phyloP scores from a whole-genome alignment of 2,797 vertebrate species.

The Fundulus diaphanus region DNA sequence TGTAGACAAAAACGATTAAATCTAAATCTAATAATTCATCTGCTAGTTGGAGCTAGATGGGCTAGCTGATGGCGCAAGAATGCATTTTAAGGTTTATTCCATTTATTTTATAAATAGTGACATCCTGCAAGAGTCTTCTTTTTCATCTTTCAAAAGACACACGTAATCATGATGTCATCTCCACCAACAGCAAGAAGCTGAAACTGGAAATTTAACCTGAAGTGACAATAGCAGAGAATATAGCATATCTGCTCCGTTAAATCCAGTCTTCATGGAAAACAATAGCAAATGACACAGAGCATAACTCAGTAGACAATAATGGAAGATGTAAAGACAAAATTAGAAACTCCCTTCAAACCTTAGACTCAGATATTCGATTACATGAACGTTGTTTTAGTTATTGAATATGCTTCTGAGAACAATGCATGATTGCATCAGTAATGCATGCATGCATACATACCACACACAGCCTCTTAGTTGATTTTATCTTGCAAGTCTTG shows the following conservation, averaged over 20 bases:
- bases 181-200: slow-evolving; percentile 12
- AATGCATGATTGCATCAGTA: slow-evolving; percentile 23
- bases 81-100: neutral
- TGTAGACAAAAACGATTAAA: neutral
- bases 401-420: slow-evolving; percentile 18
- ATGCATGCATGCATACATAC: slow-evolving; percentile 38
- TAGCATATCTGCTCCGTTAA: slow-evolving; percentile 17
- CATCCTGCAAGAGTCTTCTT: neutral
- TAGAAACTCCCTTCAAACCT: slow-evolving; percentile 29
- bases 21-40: neutral
- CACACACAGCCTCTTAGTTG: slow-evolving; percentile 53
- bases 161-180: neutral
- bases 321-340: slow-evolving; percentile 14
- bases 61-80: neutral
- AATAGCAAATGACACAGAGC: slow-evolving; percentile 28
- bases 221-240: slow-evolving; percentile 34
- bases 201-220: slow-evolving; percentile 17
- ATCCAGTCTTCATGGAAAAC: slow-evolving; percentile 24
- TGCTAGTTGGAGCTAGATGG: neutral
- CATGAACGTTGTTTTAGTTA: slow-evolving; percentile 21
- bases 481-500: slow-evolving; percentile 68
- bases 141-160: too few species aligned
- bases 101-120: neutral
- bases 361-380: slow-evolving; percentile 49
- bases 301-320: slow-evolving; percentile 34